Base-by-base conservation (phyloP, 1,140 invertebrate species). In the Drosophila kepulauana region DNA sequence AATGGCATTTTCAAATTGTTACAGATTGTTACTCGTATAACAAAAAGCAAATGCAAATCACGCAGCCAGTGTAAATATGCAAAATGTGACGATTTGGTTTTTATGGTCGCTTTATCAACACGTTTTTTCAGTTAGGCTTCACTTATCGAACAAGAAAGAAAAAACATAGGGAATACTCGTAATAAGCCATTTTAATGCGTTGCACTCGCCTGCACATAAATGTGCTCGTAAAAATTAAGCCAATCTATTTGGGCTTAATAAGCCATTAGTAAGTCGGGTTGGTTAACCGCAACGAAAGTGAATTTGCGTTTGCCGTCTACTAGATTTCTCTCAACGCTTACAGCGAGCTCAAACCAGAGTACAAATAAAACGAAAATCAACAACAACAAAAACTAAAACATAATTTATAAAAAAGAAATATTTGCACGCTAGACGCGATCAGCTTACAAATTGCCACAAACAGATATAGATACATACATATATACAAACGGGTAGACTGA, bases 231-330 rank as follows among this genome's bases (percentile, higher is more conserved):
- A 78, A 81, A 81, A 78, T 69, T 76, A 88, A 87, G 79, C 70
- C 80, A 82, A 88, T 89, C 80, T 81, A 81, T 81, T 87, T 88
- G 84, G 81, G 79, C 64, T 88, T 88, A 88, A 88, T 89, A 89
- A 88, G 84, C 85, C 85, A 89, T 88, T 84, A 89, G 84, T 89
- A 71, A 88, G 85, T 67, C 78, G 72, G 62, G 84, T 89, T 88
- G 85, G 84, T 89, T 88, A 88, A 81, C 84, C 84, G 84, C 84
- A 89, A 84, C 78, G 84, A 88, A 88, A 88, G 84, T 89, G 84
- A 88, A 82, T 88, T 89, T 65, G 64, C 57, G 81, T 73, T 84
- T 67, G 58, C 63, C 75, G 43, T 25, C 58, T 63, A 38, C 28
- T 78, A 69, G 84, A 88, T 88, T 88, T 88, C 84, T 78, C 84